Conservation (phyloP, 2,113 vertebrate genomes). For the Heterochromis multidens region DNA sequence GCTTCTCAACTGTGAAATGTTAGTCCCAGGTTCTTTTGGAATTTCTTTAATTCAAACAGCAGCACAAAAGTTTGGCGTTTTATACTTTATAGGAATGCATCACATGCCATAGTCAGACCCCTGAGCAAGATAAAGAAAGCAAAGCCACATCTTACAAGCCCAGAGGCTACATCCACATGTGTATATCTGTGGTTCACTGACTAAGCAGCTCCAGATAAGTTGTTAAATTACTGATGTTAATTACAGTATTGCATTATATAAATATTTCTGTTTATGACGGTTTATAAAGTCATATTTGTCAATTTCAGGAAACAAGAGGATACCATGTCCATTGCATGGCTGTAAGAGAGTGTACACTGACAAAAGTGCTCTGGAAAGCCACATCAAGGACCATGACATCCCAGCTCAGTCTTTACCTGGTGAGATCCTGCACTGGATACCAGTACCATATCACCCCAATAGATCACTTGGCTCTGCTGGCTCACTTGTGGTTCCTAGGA, state of each 20-base stretch:
- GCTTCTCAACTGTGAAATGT: neutral
- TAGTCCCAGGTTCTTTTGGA: neutral
- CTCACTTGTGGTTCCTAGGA: too few species aligned
- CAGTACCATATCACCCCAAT: too few species aligned
- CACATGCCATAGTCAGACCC: neutral
- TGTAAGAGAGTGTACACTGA: constrained; percentile 70
- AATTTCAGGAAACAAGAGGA: constrained; percentile 34
- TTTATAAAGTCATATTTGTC: neutral
- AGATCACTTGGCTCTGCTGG: too few species aligned
- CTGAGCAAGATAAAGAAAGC: neutral
- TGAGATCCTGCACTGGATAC: constrained; percentile 21
- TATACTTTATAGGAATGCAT: neutral
- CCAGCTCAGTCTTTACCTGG: constrained; percentile 70
- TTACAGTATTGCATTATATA: neutral
- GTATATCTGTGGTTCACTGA: too few species aligned
- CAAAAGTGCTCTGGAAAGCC: constrained; percentile 36
- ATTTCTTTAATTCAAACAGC: neutral
- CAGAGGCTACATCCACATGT: too few species aligned
- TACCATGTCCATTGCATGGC: constrained; percentile 61
- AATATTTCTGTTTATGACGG: neutral
- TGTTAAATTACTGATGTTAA: neutral
- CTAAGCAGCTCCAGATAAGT: neutral
- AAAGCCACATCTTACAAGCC: neutral
- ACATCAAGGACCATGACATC: constrained; percentile 67
- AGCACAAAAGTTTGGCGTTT: neutral